These are phyloP conservation scores for Etheostoma perlongum DNA, from an alignment of 2,797 vertebrate genomes.

Conservation along the genomic window DNA sequence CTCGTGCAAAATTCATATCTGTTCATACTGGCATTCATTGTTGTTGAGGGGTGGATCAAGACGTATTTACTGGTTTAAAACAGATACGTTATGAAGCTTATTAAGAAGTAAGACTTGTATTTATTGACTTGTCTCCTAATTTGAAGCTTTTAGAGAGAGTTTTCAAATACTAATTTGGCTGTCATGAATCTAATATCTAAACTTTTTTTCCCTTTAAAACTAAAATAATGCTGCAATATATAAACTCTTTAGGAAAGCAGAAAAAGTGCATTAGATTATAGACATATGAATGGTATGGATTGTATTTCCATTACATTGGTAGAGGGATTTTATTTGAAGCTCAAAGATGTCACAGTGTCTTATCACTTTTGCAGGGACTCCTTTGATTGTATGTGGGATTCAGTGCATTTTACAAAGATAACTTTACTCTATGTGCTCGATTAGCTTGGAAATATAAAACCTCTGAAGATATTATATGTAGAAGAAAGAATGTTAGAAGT, in stretches of 20 bases:
- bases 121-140: constrained; percentile 38
- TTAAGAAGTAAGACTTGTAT: constrained; percentile 16
- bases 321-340: constrained; percentile 57
- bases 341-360: constrained; percentile 61
- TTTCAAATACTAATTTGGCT: constrained; percentile 37
- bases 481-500: constrained; percentile 68
- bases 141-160: constrained; percentile 29
- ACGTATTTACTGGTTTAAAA: constrained; percentile 25
- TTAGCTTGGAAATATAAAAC: constrained; percentile 61
- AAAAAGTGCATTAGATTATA: constrained; percentile 46
- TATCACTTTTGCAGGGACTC: constrained; percentile 64
- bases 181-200: constrained; percentile 38
- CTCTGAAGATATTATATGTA: constrained; percentile 58
- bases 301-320: constrained; percentile 60
- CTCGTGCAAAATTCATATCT: constrained; percentile 48
- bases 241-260: constrained; percentile 29
- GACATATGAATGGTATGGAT: constrained; percentile 48
- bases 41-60: neutral
- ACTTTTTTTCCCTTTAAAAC: constrained; percentile 64
- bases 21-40: constrained; percentile 29
- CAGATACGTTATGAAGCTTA: constrained; percentile 35
- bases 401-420: constrained; percentile 60
- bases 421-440: constrained; percentile 57
- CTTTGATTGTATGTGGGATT: constrained; percentile 69
- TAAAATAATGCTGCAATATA: constrained; percentile 59